Evolutionary conservation across 2,113 vertebrate genomes (phyloP).

Genomic region (Epinephelus cyanopodus): DNA sequence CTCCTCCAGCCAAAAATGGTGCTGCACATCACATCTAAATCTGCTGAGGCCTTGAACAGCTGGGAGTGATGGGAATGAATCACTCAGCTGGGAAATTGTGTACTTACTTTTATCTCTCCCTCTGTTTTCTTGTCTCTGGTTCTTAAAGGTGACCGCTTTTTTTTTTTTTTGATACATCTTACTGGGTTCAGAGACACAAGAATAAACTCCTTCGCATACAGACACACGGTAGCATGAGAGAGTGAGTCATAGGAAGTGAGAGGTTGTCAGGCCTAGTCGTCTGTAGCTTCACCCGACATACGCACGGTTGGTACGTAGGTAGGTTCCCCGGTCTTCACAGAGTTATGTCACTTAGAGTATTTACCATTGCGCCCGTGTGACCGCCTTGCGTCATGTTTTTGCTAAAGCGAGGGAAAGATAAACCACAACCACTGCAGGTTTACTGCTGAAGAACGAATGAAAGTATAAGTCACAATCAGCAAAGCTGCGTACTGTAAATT

Average conservation of each 20-base stretch:
- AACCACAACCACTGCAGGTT: background rate
- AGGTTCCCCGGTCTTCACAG: slow-evolving; percentile 35
- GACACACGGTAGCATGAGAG: background rate
- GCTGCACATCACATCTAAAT: slow-evolving; percentile 29
- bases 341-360: slow-evolving; percentile 39
- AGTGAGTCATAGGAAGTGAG: slow-evolving; percentile 76
- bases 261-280: slow-evolving; percentile 38
- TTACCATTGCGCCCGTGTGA: background rate
- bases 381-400: slow-evolving; percentile 35
- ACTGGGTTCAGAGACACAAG: slow-evolving; percentile 22
- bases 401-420: background rate
- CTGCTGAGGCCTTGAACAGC: background rate
- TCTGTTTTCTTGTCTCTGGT: background rate
- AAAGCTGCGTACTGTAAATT: background rate
- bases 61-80: slow-evolving; percentile 24
- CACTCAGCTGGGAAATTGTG: slow-evolving; percentile 9
- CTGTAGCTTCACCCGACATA: slow-evolving; percentile 28
- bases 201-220: slow-evolving; percentile 1
- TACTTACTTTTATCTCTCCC: background rate
- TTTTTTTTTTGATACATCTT: background rate
- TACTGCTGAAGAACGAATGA: background rate
- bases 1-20: slow-evolving; percentile 35
- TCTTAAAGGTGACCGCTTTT: background rate
- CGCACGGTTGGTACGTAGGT: slow-evolving; percentile 40
- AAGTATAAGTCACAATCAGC: background rate